Conservation (phyloP, 2,888 invertebrate species). For the Matsumyia berberina region DNA sequence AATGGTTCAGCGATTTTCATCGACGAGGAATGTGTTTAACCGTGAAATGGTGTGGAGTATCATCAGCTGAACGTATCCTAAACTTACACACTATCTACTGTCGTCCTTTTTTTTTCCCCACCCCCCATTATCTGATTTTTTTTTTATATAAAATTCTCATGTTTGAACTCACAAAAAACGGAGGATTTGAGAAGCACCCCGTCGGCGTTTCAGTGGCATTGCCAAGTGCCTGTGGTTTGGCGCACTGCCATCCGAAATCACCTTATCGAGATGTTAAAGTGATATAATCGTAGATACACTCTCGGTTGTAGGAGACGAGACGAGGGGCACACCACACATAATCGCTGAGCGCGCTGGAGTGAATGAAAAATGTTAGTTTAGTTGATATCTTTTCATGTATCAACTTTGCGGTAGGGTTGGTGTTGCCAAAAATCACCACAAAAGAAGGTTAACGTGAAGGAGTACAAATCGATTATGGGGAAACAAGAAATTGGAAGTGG, state of each 20-base stretch:
- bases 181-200: constrained; percentile 8
- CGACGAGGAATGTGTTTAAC: constrained; percentile 58
- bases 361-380: constrained; percentile 40
- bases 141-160: constrained; percentile 21
- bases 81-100: constrained; percentile 34
- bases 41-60: constrained; percentile 55
- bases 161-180: constrained; percentile 7
- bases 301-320: constrained; percentile 12
- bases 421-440: constrained; percentile 21
- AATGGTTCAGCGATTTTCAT: constrained; percentile 63
- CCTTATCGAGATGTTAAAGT: constrained; percentile 64
- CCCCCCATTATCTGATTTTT: not conserved
- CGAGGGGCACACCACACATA: constrained; percentile 25
- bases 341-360: constrained; percentile 39
- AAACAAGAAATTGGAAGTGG: not conserved
- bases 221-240: constrained; percentile 51
- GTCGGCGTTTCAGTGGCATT: not conserved
- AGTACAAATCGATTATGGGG: constrained; percentile 7
- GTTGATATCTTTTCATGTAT: constrained; percentile 42
- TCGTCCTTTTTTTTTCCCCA: not conserved
- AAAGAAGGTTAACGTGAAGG: not conserved
- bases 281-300: constrained; percentile 57
- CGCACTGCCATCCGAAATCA: constrained; percentile 59
- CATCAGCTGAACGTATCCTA: constrained; percentile 45
- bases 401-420: constrained; percentile 5